Evolutionary conservation across 2,888 invertebrate genomes (phyloP), one percentile per base, ranked within the genome.

Genomic region (Drosophila demipolita): DNA sequence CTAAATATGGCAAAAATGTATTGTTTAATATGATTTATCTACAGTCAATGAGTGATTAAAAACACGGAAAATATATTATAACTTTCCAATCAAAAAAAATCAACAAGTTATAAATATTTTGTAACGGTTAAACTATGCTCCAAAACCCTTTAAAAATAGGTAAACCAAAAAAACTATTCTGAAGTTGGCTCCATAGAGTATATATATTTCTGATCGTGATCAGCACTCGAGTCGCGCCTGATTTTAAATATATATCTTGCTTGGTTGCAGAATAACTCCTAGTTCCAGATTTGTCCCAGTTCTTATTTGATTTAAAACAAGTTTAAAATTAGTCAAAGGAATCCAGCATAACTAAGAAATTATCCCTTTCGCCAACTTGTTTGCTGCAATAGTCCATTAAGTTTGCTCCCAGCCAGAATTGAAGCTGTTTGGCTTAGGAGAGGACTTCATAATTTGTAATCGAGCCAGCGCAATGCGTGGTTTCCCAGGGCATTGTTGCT

Each of bases 401-500:
- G 4, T 35, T 29, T 23, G 11, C 38, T 29, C 15, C 36, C 29
- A 36, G 38, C 36, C 23, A 45, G 20, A 66, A 60, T 17, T 33
- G 33, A 23, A 33, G 32, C 15, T 20, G 15, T 9, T 45, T 58
- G 26, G 7, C 23, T 9, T 17, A 23, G 12, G 9, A 26, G 35
- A 3, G 52, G 36, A 54, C 8, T 35, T 26, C 11, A 38, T 40
- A 55, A 40, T 55, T 23, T 35, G 62, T 45, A 57, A 62, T 12
- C 15, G 55, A 35, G 42, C n/a, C n/a, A 40, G 15, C 26, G 23
- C 50, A n/a, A 57, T 52, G 42, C 23, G 38, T 7, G 45, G 59
- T 50, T 73, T 72, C 49, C 62, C 73, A 67, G 62, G 61, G 48
- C 17, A 32, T 17, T 35, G 20, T 33, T 49, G 35, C 40, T 35